Evolutionary conservation across 2,888 invertebrate genomes (phyloP).

Genomic region (Deroplatys truncata): DNA sequence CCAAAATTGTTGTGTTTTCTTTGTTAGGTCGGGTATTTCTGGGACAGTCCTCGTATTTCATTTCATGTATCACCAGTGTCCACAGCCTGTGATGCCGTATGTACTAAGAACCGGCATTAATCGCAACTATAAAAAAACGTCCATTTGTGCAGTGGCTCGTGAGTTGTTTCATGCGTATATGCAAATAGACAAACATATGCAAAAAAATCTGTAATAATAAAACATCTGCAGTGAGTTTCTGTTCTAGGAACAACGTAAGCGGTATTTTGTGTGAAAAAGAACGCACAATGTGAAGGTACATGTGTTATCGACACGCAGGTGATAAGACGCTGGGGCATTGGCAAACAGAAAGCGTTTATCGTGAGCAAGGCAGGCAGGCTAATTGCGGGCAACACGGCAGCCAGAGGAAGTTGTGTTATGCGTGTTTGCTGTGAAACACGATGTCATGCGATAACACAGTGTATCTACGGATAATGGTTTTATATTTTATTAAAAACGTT

Average conservation of each 20-base stretch:
- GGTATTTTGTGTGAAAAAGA: background rate
- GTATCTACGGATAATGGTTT: background rate
- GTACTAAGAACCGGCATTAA: too few relatives aligned
- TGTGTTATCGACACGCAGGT: background rate
- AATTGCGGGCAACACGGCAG: background rate
- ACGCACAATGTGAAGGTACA: background rate
- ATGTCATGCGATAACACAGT: background rate
- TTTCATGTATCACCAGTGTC: too few relatives aligned
- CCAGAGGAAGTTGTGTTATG: background rate
- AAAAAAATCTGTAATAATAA: too few relatives aligned
- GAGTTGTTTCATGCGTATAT: too few relatives aligned
- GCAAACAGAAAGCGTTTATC: background rate
- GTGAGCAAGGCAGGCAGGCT: background rate
- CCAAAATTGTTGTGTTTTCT: too few relatives aligned
- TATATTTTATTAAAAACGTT: background rate
- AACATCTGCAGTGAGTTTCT: too few relatives aligned
- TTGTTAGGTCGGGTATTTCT: too few relatives aligned
- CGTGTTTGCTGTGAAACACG: background rate
- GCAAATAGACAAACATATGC: too few relatives aligned
- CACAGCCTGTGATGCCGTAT: too few relatives aligned
- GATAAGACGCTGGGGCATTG: background rate
- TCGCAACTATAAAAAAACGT: too few relatives aligned
- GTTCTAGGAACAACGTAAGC: background rate
- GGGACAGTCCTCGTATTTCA: too few relatives aligned
- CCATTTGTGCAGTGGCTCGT: too few relatives aligned